Conservation (phyloP, 2,888 invertebrate genomes). For the Ectropis crepuscularia region DNA sequence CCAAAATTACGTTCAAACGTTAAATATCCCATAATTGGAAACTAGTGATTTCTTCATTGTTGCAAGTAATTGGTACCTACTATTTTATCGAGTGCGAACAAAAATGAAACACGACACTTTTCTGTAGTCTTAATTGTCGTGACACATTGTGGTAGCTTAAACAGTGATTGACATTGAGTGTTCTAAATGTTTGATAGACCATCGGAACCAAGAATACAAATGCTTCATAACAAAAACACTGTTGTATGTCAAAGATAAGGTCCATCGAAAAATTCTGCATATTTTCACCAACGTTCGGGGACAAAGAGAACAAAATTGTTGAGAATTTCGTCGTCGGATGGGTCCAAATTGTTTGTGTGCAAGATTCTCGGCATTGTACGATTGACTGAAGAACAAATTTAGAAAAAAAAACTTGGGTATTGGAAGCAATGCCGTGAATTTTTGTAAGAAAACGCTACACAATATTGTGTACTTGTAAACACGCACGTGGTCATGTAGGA, state of each 20-base stretch:
- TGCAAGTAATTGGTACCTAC: too few relatives aligned
- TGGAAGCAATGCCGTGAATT: background rate
- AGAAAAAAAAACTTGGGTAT: background rate
- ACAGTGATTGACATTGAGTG: too few relatives aligned
- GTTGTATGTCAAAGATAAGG: background rate
- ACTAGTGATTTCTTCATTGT: too few relatives aligned
- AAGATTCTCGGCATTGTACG: slow-evolving; percentile 5
- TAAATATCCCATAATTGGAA: too few relatives aligned
- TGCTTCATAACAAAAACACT: background rate
- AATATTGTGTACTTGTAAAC: too few relatives aligned
- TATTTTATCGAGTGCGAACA: too few relatives aligned
- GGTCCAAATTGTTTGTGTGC: slow-evolving; percentile 5
- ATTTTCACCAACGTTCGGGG: background rate
- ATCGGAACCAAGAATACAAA: background rate
- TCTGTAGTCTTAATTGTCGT: too few relatives aligned
- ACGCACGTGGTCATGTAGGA: too few relatives aligned
- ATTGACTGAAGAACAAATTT: background rate
- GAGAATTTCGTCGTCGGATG: background rate
- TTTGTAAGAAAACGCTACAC: too few relatives aligned
- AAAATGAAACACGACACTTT: too few relatives aligned
- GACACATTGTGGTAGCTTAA: too few relatives aligned
- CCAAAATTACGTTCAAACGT: too few relatives aligned
- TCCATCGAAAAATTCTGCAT: background rate
- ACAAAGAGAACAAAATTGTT: slow-evolving; percentile 9
- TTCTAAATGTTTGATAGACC: background rate